Percentiles rank a stretch among this genome's conserved stretches.
phyloP scores from a whole-genome alignment of 2,797 vertebrate genomes.

The Morus bassanus region DNA sequence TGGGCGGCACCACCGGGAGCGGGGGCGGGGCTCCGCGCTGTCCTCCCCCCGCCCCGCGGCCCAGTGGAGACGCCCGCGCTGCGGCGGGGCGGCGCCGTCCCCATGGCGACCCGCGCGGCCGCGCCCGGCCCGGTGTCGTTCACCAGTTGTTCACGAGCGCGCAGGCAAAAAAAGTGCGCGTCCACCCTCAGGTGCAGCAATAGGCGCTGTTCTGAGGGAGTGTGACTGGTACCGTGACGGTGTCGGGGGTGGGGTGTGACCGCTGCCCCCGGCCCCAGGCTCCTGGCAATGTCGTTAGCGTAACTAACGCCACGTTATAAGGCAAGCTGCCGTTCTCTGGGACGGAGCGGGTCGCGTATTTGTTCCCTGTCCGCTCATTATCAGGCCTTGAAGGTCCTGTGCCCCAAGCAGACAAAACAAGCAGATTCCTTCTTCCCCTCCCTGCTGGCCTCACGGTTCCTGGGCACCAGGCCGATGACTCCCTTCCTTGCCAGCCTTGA shows the following conservation, averaged over 20 bases:
- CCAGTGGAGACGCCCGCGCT: not conserved
- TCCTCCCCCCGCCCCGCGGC: accelerated
- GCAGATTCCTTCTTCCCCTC: not conserved
- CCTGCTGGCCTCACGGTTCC: not conserved
- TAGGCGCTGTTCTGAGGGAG: not conserved
- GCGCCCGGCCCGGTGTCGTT: not conserved
- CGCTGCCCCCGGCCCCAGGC: accelerated
- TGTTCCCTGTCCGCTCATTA: not conserved
- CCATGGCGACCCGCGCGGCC: not conserved
- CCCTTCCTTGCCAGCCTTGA: accelerated
- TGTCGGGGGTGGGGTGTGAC: too few species aligned
- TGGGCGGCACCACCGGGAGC: not conserved
- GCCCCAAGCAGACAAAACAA: not conserved
- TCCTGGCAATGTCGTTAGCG: accelerated
- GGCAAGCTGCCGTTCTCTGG: not conserved
- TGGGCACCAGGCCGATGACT: accelerated
- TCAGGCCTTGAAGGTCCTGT: not conserved
- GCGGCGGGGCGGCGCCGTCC: too few species aligned
- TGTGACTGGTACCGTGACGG: accelerated
- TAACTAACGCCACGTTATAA: not conserved
- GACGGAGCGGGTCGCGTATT: accelerated
- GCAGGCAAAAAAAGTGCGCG: accelerated
- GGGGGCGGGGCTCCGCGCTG: not conserved
- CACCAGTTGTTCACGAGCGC: accelerated
- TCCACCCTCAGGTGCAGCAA: accelerated